A percentile compares a stretch with the other conserved stretches of the same genome.
phyloP scores from a whole-genome alignment of 1,140 invertebrate genomes.

The Drosophila parvula region DNA sequence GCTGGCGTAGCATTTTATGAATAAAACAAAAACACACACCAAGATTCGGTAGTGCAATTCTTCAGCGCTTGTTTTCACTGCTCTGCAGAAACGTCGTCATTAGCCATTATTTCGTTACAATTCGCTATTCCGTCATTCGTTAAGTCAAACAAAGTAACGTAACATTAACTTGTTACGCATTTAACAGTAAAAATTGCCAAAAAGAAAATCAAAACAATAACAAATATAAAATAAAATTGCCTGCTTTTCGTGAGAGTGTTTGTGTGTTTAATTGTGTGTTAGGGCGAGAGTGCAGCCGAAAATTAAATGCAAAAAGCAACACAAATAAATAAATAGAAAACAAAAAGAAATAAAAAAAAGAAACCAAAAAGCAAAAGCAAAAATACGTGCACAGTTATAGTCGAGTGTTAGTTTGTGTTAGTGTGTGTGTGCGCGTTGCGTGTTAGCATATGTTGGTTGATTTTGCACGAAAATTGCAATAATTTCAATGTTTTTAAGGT shows the following conservation, averaged over 20 bases:
- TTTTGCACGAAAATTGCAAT: conserved; percentile 10
- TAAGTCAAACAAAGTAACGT: conserved; percentile 22
- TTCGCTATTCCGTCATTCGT: conserved; percentile 28
- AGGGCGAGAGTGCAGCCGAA: conserved; percentile 39
- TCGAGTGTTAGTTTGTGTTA: neutral
- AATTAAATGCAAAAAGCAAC: conserved; percentile 34
- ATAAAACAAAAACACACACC: conserved; percentile 6
- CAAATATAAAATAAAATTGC: conserved; percentile 44
- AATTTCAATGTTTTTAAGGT: conserved; percentile 4
- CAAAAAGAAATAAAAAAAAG: conserved; percentile 6
- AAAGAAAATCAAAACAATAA: conserved; percentile 52
- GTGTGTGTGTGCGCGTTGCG: conserved; percentile 21
- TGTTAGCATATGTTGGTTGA: conserved; percentile 48
- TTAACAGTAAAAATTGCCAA: conserved; percentile 31
- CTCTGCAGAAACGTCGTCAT: conserved; percentile 24
- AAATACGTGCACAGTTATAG: conserved; percentile 10
- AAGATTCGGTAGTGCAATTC: conserved; percentile 29
- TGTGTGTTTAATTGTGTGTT: conserved; percentile 25
- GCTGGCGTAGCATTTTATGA: conserved; percentile 28
- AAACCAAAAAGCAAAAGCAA: conserved; percentile 2
- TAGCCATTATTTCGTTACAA: conserved; percentile 28
- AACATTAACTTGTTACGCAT: conserved; percentile 48
- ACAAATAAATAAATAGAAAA: conserved; percentile 34
- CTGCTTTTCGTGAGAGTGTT: conserved; percentile 24
- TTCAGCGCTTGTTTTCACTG: conserved; percentile 9